These are phyloP conservation scores for Nomada fucata DNA, from an alignment of 2,888 invertebrate species.

Conservation along the genomic window DNA sequence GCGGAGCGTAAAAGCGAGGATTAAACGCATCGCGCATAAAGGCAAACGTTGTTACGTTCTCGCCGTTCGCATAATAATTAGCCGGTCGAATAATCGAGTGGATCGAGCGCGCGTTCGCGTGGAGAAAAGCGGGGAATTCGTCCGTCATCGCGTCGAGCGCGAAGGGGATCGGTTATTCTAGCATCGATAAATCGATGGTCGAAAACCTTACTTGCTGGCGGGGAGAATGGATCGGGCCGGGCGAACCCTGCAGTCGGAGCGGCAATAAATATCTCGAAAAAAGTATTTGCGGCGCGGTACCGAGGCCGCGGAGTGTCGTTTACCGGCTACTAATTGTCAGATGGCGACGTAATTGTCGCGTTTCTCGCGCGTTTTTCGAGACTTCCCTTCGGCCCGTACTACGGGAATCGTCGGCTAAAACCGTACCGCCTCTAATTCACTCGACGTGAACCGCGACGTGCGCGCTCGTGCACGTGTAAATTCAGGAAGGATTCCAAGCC, in stretches of 20 bases:
- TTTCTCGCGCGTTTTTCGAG: constrained; percentile 75
- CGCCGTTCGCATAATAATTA: not conserved
- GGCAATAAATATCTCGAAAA: constrained; percentile 78
- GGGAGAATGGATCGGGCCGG: constrained; percentile 54
- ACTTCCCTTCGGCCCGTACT: constrained; percentile 56
- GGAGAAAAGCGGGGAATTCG: not conserved
- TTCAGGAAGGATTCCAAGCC: constrained; percentile 58
- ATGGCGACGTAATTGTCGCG: constrained; percentile 81
- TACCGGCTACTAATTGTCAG: constrained; percentile 82
- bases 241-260: constrained; percentile 49
- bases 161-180: constrained; percentile 46
- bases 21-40: not conserved
- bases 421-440: constrained; percentile 74
- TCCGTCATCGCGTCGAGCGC: not conserved
- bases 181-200: constrained; percentile 48
- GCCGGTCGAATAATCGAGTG: not conserved
- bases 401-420: constrained; percentile 72
- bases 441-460: constrained; percentile 56
- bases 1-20: not conserved
- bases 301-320: constrained; percentile 72
- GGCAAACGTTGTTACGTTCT: not conserved
- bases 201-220: constrained; percentile 34
- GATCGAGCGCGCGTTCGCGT: not conserved
- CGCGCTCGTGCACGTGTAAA: constrained; percentile 56
- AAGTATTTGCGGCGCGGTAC: constrained; percentile 74